Percentiles rank a stretch among this genome's conserved stretches.
Conservation (phyloP, 2,888 invertebrate species). For the Cremastinae sp. region DNA sequence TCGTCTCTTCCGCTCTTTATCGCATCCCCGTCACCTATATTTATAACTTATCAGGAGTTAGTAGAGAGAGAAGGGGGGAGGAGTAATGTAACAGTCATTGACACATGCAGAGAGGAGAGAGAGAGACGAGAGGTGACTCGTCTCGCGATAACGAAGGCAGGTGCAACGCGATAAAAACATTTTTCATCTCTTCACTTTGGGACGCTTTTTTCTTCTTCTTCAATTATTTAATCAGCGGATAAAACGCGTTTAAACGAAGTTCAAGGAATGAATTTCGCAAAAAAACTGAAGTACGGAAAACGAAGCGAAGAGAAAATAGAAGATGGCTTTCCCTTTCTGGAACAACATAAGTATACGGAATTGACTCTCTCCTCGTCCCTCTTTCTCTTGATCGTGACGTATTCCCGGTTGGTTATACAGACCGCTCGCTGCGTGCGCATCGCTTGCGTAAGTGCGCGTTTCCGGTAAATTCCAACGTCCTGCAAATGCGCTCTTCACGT, state of each 20-base stretch:
- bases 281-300: too few species aligned
- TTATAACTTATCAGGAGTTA: constrained; percentile 19
- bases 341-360: not conserved
- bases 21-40: constrained; percentile 32
- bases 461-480: constrained; percentile 61
- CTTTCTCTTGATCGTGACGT: constrained; percentile 43
- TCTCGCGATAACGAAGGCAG: not conserved
- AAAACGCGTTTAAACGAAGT: too few species aligned
- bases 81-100: constrained; percentile 39
- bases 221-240: too few species aligned
- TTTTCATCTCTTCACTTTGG: too few species aligned
- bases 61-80: not conserved
- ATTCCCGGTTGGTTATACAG: constrained; percentile 35
- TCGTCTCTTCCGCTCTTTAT: constrained; percentile 13
- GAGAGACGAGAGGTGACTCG: constrained; percentile 5
- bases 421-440: constrained; percentile 51
- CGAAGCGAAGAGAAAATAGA: too few species aligned
- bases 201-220: too few species aligned
- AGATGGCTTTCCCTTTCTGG: constrained; percentile 18
- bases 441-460: constrained; percentile 62
- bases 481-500: constrained; percentile 55
- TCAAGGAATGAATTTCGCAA: too few species aligned
- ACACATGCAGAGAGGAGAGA: constrained; percentile 1
- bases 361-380: constrained; percentile 1
- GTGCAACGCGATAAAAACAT: not conserved